Percentiles rank a stretch among this genome's conserved stretches.
Evolutionary conservation across 2,888 invertebrate genomes (phyloP).

Genomic region (Steinernema carpocapsae): DNA sequence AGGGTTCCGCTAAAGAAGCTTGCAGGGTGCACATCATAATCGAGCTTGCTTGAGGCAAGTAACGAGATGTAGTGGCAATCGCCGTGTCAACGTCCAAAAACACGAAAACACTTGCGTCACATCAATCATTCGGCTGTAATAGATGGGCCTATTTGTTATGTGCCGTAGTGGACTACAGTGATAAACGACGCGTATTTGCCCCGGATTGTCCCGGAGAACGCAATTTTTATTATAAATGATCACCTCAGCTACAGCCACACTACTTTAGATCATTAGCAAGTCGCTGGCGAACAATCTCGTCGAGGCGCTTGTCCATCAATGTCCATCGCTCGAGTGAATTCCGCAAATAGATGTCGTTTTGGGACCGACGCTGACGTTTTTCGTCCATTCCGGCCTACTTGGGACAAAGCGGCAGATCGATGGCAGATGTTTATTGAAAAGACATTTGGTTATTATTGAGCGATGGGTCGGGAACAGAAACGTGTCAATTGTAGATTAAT

Average conservation of each 20-base stretch:
- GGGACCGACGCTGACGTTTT: background rate
- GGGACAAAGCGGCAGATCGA: no score
- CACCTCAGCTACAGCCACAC: background rate
- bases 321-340: background rate
- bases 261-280: constrained; percentile 20
- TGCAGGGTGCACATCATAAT: no score
- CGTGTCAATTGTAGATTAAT: no score
- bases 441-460: no score
- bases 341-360: background rate
- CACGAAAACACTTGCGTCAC: constrained; percentile 34
- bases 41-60: background rate
- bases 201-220: constrained; percentile 30
- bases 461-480: no score
- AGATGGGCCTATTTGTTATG: constrained; percentile 34
- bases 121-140: constrained; percentile 33
- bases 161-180: constrained; percentile 35
- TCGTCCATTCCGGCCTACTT: no score
- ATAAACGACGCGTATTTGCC: constrained; percentile 33
- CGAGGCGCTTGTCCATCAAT: constrained; percentile 23
- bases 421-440: no score
- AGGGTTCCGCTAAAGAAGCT: no score
- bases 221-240: constrained; percentile 35
- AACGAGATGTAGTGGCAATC: constrained; percentile 5
- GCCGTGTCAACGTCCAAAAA: constrained; percentile 17
- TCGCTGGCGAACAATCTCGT: constrained; percentile 1